These are phyloP conservation scores for Pelodiscus sinensis DNA, from an alignment of 2,113 vertebrate species.

Conservation along the genomic window DNA sequence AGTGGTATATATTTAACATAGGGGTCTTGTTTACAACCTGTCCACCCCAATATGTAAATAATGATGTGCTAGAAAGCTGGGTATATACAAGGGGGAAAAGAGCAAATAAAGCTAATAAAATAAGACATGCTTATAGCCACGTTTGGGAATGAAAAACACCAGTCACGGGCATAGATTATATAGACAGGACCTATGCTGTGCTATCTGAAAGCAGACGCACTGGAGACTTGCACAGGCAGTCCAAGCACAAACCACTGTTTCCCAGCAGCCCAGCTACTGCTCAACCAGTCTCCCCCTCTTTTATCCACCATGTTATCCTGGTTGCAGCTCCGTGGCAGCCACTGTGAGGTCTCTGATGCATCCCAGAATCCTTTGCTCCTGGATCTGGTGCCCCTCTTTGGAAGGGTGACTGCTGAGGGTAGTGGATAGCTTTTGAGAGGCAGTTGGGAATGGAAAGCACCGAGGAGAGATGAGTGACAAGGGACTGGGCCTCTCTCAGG, in stretches of 20 bases:
- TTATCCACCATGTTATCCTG: neutral
- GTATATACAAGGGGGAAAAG: no score
- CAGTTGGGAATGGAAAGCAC: neutral
- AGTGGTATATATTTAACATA: neutral
- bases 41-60: no score
- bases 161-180: neutral
- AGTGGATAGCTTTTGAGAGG: neutral
- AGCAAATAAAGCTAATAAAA: neutral
- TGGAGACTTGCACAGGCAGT: neutral
- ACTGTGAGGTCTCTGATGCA: neutral
- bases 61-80: no score
- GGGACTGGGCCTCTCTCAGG: neutral
- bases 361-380: neutral
- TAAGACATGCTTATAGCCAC: neutral
- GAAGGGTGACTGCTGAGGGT: neutral
- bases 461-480: neutral
- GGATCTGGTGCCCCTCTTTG: neutral
- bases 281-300: neutral
- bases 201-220: neutral
- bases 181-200: neutral
- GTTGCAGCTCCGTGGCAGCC: neutral
- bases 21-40: neutral
- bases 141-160: neutral
- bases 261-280: neutral
- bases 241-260: neutral